These are phyloP conservation scores for Meteorus sp. DNA, from an alignment of 1,140 invertebrate genomes.

Conservation along the genomic window DNA sequence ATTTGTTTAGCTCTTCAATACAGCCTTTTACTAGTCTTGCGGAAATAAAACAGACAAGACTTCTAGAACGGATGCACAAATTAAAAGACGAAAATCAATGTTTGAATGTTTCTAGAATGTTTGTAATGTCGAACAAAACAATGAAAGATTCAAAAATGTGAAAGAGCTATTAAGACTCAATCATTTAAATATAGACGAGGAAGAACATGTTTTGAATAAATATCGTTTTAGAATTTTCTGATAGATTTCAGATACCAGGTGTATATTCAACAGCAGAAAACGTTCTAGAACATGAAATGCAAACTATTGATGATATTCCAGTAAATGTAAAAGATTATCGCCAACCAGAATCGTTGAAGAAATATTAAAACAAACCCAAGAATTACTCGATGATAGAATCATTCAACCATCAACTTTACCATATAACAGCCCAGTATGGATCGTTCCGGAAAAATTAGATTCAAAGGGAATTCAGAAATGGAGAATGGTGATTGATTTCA, in stretches of 20 bases:
- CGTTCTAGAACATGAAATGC: conserved; percentile 29
- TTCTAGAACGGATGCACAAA: no score
- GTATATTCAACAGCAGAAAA: conserved; percentile 6
- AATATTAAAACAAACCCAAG: conserved; percentile 33
- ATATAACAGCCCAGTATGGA: conserved; percentile 21
- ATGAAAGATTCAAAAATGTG: neutral
- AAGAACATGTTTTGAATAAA: neutral
- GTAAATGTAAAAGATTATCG: conserved; percentile 31
- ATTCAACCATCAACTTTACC: conserved; percentile 38
- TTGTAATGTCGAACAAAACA: no score
- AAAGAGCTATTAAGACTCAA: neutral
- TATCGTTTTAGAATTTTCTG: neutral
- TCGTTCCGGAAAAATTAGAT: conserved; percentile 28
- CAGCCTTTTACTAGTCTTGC: no score
- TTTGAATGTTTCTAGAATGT: no score
- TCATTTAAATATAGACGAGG: neutral
- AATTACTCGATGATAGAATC: conserved; percentile 34
- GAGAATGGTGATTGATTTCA: conserved; percentile 5
- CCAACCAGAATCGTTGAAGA: conserved; percentile 22
- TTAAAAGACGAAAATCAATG: no score
- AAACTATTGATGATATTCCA: conserved; percentile 27
- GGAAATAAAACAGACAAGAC: no score
- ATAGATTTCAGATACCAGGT: conserved; percentile 15
- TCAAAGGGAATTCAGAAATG: conserved; percentile 22
- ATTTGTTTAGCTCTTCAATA: no score